Conservation (phyloP, 2,797 vertebrate species). For the Sebastes baramenuke region DNA sequence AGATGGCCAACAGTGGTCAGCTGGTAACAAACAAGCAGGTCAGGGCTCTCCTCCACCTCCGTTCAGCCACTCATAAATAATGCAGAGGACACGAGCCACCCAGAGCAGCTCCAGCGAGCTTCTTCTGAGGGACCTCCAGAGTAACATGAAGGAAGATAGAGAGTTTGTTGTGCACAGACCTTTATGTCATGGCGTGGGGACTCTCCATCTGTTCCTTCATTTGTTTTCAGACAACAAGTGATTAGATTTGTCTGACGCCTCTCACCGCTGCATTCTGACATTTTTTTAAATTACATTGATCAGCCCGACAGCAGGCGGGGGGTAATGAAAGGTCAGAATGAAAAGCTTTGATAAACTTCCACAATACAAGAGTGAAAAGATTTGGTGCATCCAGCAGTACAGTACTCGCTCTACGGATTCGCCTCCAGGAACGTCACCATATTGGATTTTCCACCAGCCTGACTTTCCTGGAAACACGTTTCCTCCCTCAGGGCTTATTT, state of each 20-base stretch:
- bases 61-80: constrained; percentile 66
- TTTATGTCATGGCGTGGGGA: constrained; percentile 11
- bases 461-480: constrained; percentile 66
- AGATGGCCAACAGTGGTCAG: constrained; percentile 82
- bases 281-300: constrained; percentile 47
- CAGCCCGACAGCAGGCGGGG: neutral
- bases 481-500: constrained; percentile 53
- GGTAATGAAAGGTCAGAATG: constrained; percentile 32
- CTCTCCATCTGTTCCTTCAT: constrained; percentile 46
- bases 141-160: neutral
- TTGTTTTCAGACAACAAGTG: constrained; percentile 41
- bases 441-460: constrained; percentile 68
- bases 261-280: constrained; percentile 15
- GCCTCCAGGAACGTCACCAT: constrained; percentile 58
- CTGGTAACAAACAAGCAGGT: constrained; percentile 76
- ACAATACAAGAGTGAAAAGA: constrained; percentile 2
- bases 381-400: constrained; percentile 13
- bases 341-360: constrained; percentile 51
- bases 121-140: constrained; percentile 18
- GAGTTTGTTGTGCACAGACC: constrained; percentile 14
- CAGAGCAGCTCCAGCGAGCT: constrained; percentile 20
- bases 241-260: constrained; percentile 45
- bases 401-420: constrained; percentile 15
- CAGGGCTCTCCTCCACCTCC: constrained; percentile 65
- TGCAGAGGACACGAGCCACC: constrained; percentile 59